Evolutionary conservation across 1,140 invertebrate genomes (phyloP).

Genomic region (Macrosteles quadrilineatus): DNA sequence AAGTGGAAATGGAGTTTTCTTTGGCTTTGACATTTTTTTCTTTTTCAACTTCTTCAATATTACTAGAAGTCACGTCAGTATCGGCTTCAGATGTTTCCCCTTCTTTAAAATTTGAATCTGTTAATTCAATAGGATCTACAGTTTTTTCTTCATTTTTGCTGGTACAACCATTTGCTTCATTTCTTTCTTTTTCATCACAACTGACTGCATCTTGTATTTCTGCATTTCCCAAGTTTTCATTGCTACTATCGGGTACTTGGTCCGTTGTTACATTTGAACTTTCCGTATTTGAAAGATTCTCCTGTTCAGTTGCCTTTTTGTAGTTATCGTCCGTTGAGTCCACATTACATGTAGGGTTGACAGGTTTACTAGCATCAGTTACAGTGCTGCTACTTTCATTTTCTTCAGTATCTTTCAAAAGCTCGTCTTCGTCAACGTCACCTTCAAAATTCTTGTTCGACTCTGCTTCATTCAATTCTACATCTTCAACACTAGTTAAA

Average conservation of each 20-base stretch:
- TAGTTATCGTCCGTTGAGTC: background rate
- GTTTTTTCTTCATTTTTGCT: background rate
- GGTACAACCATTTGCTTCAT: background rate
- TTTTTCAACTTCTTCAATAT: too few relatives aligned
- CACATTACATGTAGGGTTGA: background rate
- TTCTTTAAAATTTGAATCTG: too few relatives aligned
- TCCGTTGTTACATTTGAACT: background rate
- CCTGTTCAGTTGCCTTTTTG: background rate
- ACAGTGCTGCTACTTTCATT: constrained; percentile 32
- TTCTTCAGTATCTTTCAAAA: constrained; percentile 39
- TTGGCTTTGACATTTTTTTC: background rate
- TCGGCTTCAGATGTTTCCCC: too few relatives aligned
- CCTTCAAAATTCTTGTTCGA: constrained; percentile 34
- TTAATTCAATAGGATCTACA: background rate
- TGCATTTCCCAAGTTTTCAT: background rate
- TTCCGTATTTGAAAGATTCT: background rate
- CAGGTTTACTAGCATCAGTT: constrained; percentile 20
- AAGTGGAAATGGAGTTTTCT: background rate
- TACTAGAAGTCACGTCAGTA: too few relatives aligned
- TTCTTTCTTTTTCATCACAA: background rate
- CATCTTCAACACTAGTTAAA: constrained; percentile 33
- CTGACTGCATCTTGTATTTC: too few relatives aligned
- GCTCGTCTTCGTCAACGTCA: constrained; percentile 37
- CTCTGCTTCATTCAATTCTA: constrained; percentile 41
- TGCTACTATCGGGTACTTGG: background rate